Base-by-base conservation (phyloP, 2,797 vertebrate species). In the Parauchenoglanis punctatus region DNA sequence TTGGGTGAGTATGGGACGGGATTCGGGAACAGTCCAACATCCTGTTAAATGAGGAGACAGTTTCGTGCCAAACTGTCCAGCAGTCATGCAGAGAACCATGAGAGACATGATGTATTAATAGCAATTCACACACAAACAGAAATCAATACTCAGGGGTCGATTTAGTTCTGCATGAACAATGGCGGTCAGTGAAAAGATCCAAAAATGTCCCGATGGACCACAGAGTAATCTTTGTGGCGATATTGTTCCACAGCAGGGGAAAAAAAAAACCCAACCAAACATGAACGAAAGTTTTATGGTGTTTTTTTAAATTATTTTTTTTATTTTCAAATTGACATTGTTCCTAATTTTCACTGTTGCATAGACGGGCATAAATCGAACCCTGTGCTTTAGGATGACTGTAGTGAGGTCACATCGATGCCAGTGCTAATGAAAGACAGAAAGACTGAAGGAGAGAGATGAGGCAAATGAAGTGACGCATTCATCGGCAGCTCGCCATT, bases 81-180 rank as follows among this genome's bases (percentile, higher is more conserved):
- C 81, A 17, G 87, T 89, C 98, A 99, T 99, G 98, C 98, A 98
- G 92, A 93, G 95, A 95, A 96, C 94, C 93, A 95, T 88, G 93
- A 95, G 58, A 92, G 65, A 89, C 89, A 31, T 91, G 84, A 92
- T 88, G 90, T 81, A 93, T 94, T 95, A 95, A 95, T 94, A 89
- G 59, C 88, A 88, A 91, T 93, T 93, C 93, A 93, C 89, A 91
- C 88, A 92, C 92, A 89, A 91, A 88, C 72, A 89, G 54, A 87
- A 89, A 89, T 89, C 90, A 92, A 83, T 93, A 91, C 94, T 93
- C 97, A 99, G 98, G 98, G 98, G 96, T 99, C 97, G 97, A 99
- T 99, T 99, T 97, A 98, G 96, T 95, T 93, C 20, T 87, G 89
- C 86, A 92, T 89, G 68, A 68, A 90, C 81, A 85, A 92, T 89